Percentiles rank a stretch among this genome's conserved stretches.
phyloP scores from a whole-genome alignment of 2,888 invertebrate genomes.

The Tenthredo scrophulariae region DNA sequence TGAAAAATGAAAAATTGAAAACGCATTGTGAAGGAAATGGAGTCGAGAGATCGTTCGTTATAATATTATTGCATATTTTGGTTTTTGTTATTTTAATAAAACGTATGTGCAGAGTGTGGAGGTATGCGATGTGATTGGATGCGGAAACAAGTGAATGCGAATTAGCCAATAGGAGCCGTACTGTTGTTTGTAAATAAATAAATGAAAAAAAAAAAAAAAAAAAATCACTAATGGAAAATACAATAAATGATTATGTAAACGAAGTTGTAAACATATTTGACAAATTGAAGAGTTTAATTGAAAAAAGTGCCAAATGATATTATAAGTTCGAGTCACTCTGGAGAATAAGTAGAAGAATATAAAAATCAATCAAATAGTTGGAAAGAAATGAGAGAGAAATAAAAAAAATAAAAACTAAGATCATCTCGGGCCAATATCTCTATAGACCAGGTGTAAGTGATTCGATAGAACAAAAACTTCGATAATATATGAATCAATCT shows the following conservation, averaged over 20 bases:
- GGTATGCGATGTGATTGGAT: slow-evolving; percentile 59
- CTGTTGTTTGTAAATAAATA: slow-evolving; percentile 61
- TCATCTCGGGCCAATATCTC: neutral
- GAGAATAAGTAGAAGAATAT: neutral
- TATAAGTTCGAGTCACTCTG: neutral
- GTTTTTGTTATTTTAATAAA: slow-evolving; percentile 72
- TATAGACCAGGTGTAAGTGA: neutral
- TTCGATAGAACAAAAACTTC: neutral
- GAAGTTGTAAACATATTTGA: slow-evolving; percentile 50
- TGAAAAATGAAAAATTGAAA: slow-evolving; percentile 44
- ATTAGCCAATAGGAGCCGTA: slow-evolving; percentile 62
- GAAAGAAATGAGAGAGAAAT: too few species aligned
- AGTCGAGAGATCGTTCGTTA: slow-evolving; percentile 58
- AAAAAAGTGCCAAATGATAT: slow-evolving; percentile 42
- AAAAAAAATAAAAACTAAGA: neutral
- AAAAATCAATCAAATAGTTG: slow-evolving; percentile 35
- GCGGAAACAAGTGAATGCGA: slow-evolving; percentile 56
- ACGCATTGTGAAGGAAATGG: slow-evolving; percentile 54
- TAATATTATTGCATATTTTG: slow-evolving; percentile 60
- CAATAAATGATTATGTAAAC: slow-evolving; percentile 51
- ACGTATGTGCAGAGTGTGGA: slow-evolving; percentile 60
- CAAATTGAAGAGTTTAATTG: slow-evolving; percentile 55
- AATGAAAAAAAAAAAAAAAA: slow-evolving; percentile 53
- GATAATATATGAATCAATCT: slow-evolving; percentile 7
- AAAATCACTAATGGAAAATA: slow-evolving; percentile 50